Percentiles rank a stretch among this genome's conserved stretches.
phyloP scores from a whole-genome alignment of 2,113 vertebrate genomes.

The Marmota flaviventris region DNA sequence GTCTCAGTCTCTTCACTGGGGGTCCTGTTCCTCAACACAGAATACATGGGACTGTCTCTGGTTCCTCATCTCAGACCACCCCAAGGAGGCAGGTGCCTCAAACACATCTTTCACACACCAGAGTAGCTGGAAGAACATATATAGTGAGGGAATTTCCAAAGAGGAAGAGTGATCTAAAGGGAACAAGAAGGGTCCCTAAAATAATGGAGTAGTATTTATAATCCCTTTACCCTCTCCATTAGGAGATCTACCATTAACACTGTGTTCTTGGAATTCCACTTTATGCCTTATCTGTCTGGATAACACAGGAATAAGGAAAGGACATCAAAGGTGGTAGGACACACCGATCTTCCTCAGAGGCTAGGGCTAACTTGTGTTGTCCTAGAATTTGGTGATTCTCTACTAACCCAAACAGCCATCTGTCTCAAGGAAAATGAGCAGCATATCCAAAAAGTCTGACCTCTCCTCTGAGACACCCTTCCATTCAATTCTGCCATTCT shows the following conservation, averaged over 20 bases:
- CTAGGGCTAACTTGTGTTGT: not conserved
- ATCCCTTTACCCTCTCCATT: not conserved
- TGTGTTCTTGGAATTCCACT: not conserved
- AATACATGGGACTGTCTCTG: not conserved
- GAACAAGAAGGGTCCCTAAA: not conserved
- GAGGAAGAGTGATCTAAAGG: not conserved
- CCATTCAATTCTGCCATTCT: not conserved
- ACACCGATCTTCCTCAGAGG: not conserved
- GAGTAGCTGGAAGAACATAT: not conserved
- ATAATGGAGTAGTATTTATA: not conserved
- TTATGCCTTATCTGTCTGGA: not conserved
- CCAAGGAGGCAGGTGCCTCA: not conserved
- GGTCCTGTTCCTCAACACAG: not conserved
- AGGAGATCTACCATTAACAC: not conserved
- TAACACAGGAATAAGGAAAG: not conserved
- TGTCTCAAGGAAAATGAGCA: not conserved
- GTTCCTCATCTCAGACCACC: not conserved
- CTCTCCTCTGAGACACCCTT: not conserved
- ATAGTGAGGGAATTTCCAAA: not conserved
- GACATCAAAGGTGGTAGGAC: not conserved
- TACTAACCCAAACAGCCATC: not conserved
- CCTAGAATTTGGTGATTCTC: not conserved
- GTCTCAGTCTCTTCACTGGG: not conserved
- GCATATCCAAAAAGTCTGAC: not conserved
- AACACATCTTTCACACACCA: not conserved